phyloP scores from a whole-genome alignment of 2,888 invertebrate genomes.

The Trichogramma evanescens region DNA sequence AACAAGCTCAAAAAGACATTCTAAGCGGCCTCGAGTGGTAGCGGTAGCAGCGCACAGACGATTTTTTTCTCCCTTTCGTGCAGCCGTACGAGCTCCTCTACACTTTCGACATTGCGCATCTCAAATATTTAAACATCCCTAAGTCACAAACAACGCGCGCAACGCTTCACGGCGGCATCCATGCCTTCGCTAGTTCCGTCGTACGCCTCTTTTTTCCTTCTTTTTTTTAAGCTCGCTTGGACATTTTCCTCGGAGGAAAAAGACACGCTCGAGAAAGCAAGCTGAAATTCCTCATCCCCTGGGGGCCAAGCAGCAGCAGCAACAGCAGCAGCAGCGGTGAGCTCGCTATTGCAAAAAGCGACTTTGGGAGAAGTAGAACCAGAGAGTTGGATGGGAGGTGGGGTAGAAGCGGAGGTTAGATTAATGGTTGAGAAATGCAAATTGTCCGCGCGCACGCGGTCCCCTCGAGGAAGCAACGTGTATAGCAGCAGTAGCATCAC shows the following conservation, averaged over 20 bases:
- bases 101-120: neutral
- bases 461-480: slow-evolving; percentile 1
- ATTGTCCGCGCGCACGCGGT: slow-evolving; percentile 34
- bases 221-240: neutral
- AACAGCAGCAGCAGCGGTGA: neutral
- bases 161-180: too few relatives aligned
- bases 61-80: neutral
- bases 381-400: slow-evolving; percentile 28
- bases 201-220: neutral
- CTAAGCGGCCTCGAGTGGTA: neutral
- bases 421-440: slow-evolving; percentile 47
- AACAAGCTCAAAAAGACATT: slow-evolving; percentile 12
- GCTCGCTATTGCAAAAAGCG: neutral
- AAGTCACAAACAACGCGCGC: slow-evolving; percentile 4
- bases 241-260: neutral
- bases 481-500: too few relatives aligned
- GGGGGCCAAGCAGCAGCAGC: slow-evolving; percentile 6
- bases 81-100: neutral
- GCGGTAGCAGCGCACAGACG: neutral
- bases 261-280: neutral
- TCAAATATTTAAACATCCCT: slow-evolving; percentile 8
- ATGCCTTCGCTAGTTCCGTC: too few relatives aligned
- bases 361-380: slow-evolving; percentile 6
- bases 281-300: slow-evolving; percentile 8
- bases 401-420: slow-evolving; percentile 35